These are phyloP conservation scores for Phaedon cochleariae DNA, from an alignment of 2,888 invertebrate species.

Conservation along the genomic window DNA sequence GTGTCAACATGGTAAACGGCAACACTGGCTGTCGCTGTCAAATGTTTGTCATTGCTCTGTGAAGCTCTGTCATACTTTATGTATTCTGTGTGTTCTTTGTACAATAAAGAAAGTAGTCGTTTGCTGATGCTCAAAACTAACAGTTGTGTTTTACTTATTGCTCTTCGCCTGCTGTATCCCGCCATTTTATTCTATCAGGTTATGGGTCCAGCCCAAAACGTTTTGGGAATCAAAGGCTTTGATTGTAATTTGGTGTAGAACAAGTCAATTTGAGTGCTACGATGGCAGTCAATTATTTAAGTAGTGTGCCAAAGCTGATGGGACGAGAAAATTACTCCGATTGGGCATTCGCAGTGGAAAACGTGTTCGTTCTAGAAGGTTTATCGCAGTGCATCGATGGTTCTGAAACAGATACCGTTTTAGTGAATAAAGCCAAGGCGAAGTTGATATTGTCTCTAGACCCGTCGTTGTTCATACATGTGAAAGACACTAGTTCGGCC, in stretches of 20 bases:
- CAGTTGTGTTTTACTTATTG: no score
- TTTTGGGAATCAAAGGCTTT: not conserved
- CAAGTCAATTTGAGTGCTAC: constrained; percentile 4
- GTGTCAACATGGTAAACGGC: no score
- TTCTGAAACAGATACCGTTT: constrained; percentile 23
- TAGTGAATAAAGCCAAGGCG: constrained; percentile 43
- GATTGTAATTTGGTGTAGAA: not conserved
- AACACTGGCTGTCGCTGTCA: no score
- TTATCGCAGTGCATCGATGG: constrained; percentile 25
- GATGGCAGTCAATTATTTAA: constrained; percentile 29
- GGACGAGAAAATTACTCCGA: constrained; percentile 45
- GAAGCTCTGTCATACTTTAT: no score
- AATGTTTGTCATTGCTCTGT: no score
- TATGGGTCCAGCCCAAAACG: constrained; percentile 39
- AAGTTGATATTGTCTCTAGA: constrained; percentile 48
- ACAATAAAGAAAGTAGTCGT: no score
- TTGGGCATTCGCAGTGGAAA: constrained; percentile 38
- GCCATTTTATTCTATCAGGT: constrained; percentile 37
- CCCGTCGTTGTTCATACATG: constrained; percentile 42
- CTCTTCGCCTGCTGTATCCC: not conserved
- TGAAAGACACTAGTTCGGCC: constrained; percentile 36
- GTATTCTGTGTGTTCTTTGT: no score
- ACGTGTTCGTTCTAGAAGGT: constrained; percentile 34
- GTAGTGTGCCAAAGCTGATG: constrained; percentile 32
- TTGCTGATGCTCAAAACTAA: no score